Conservation (phyloP, 2,888 invertebrate species). For the Agonopterix heracliana region DNA sequence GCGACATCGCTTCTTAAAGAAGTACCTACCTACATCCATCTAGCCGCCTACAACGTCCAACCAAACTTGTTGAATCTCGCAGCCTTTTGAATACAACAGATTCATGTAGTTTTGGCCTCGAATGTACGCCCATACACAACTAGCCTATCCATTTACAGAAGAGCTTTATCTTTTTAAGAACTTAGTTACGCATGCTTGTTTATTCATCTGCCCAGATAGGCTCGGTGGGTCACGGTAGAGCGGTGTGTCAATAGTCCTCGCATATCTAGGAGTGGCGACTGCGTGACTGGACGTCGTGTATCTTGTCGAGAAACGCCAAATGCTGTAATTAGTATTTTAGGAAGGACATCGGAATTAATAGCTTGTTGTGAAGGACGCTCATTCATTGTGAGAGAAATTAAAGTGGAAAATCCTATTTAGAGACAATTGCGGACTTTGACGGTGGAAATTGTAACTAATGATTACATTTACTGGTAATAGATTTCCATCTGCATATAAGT, state of each 20-base stretch:
- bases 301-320: conserved; percentile 29
- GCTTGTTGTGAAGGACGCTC: conserved; percentile 30
- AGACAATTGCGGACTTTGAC: too few species aligned
- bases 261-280: conserved; percentile 36
- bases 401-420: too few species aligned
- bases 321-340: conserved; percentile 36
- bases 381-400: too few species aligned
- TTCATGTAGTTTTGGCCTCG: conserved; percentile 50
- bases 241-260: neutral
- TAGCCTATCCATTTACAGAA: conserved; percentile 25
- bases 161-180: conserved; percentile 21
- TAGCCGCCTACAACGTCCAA: conserved; percentile 35
- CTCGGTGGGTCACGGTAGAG: conserved; percentile 9
- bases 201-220: conserved; percentile 5
- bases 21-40: conserved; percentile 23
- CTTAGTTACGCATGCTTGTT: conserved; percentile 7
- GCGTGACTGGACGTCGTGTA: conserved; percentile 48
- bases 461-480: too few species aligned
- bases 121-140: conserved; percentile 50
- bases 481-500: too few species aligned
- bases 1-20: conserved; percentile 26
- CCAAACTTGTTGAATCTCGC: conserved; percentile 15
- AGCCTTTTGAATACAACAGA: conserved; percentile 20
- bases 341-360: conserved; percentile 30
- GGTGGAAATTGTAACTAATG: too few species aligned